Percentiles rank a stretch among this genome's conserved stretches.
These are phyloP conservation scores for Smithornis capensis DNA, from an alignment of 2,113 vertebrate species.

Conservation along the genomic window DNA sequence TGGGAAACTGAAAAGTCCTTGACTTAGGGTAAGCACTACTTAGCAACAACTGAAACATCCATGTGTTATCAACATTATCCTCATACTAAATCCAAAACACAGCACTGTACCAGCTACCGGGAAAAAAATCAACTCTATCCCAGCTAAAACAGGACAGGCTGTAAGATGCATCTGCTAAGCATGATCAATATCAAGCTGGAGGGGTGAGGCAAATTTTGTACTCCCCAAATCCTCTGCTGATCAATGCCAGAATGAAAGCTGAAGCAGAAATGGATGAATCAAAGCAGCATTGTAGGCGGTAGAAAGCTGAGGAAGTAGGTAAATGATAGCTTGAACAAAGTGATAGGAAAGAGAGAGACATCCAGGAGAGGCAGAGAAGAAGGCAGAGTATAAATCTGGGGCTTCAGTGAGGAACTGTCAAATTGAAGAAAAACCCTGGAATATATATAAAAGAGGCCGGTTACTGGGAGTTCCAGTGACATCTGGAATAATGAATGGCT, in stretches of 20 bases:
- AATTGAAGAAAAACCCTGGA: background rate
- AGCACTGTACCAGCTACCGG: background rate
- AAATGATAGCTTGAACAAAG: background rate
- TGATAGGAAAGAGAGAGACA: background rate
- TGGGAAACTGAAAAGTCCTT: background rate
- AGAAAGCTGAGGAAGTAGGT: background rate
- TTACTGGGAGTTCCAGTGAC: background rate
- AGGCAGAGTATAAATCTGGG: constrained; percentile 1
- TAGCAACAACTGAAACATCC: background rate
- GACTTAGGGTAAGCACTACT: background rate
- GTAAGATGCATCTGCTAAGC: background rate
- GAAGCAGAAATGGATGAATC: background rate
- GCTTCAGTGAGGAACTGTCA: background rate
- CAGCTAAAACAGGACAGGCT: background rate
- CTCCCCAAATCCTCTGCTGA: background rate
- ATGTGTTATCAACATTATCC: background rate
- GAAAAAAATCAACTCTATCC: background rate
- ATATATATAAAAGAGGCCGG: background rate
- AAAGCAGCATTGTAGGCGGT: background rate
- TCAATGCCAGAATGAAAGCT: background rate
- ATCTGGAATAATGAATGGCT: background rate
- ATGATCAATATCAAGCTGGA: background rate
- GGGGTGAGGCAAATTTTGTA: background rate
- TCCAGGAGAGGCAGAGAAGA: background rate
- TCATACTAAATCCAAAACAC: background rate